A percentile compares a stretch with the other conserved stretches of the same genome.
Evolutionary conservation across 1,140 invertebrate genomes (phyloP).

Genomic region (Platorchestia sp.): DNA sequence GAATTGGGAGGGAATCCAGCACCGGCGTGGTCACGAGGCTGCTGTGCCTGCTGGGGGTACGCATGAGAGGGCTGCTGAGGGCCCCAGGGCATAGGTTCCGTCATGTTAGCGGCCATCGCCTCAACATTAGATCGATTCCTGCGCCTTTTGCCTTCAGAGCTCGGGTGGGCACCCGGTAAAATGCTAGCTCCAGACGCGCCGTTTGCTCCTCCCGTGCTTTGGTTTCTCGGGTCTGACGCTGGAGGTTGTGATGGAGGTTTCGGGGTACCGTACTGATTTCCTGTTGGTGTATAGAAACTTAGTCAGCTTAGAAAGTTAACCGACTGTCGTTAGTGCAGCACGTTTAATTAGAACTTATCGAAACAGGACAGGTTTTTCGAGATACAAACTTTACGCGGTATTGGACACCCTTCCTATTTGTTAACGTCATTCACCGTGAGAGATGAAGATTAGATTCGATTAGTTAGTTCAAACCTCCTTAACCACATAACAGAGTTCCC

Average conservation of each 20-base stretch:
- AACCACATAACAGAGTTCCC: no score
- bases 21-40: constrained; percentile 61
- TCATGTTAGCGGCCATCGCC: constrained; percentile 72
- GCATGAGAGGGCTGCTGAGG: constrained; percentile 67
- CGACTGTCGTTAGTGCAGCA: not conserved
- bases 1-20: constrained; percentile 59
- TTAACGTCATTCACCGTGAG: not conserved
- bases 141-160: constrained; percentile 75
- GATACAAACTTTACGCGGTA: not conserved
- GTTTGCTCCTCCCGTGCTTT: constrained; percentile 62
- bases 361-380: not conserved
- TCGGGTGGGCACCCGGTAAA: constrained; percentile 75
- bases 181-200: constrained; percentile 68
- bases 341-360: not conserved
- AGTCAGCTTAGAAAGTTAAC: not conserved
- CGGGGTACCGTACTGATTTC: constrained; percentile 76
- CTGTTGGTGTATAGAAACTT: constrained; percentile 27
- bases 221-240: constrained; percentile 69
- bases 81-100: constrained; percentile 68
- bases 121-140: constrained; percentile 76
- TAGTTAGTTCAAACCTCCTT: no score
- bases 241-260: constrained; percentile 71
- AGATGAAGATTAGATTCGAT: no score
- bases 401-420: not conserved
- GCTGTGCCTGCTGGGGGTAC: constrained; percentile 52